Percentiles rank a stretch among this genome's conserved stretches.
phyloP scores from a whole-genome alignment of 2,888 invertebrate species.

The Cryptus armator region DNA sequence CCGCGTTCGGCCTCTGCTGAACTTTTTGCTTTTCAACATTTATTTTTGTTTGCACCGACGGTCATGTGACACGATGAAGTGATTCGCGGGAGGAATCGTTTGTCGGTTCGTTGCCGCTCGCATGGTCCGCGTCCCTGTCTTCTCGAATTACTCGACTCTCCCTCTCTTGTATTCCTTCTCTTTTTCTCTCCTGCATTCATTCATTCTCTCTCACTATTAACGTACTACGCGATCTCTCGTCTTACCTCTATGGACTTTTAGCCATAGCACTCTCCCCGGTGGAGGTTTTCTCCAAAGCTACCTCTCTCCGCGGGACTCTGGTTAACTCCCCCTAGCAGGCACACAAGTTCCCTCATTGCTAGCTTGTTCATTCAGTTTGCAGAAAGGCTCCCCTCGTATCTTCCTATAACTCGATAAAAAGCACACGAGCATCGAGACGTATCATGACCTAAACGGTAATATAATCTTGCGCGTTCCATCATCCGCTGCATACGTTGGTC shows the following conservation, averaged over 20 bases:
- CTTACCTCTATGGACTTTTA: neutral
- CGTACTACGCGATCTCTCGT: slow-evolving; percentile 6
- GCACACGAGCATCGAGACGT: slow-evolving; percentile 26
- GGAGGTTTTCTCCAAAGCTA: slow-evolving; percentile 6
- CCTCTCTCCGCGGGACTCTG: slow-evolving; percentile 2
- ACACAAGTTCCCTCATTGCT: slow-evolving; percentile 22
- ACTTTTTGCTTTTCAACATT: slow-evolving; percentile 38
- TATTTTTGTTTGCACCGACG: slow-evolving; percentile 12
- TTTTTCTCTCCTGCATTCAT: neutral
- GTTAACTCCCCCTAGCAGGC: neutral
- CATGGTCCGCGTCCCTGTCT: slow-evolving; percentile 32
- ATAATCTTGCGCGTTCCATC: slow-evolving; percentile 44
- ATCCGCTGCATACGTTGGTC: neutral
- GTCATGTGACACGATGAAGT: slow-evolving; percentile 25
- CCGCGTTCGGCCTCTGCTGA: slow-evolving; percentile 32
- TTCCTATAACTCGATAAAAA: slow-evolving; percentile 45
- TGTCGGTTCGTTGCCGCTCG: slow-evolving; percentile 26
- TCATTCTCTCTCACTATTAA: slow-evolving; percentile 17
- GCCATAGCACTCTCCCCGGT: neutral
- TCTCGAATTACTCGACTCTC: slow-evolving; percentile 46
- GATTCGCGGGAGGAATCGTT: slow-evolving; percentile 41
- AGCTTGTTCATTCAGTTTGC: neutral
- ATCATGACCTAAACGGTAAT: slow-evolving; percentile 47
- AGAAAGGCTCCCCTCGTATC: slow-evolving; percentile 8
- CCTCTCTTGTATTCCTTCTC: slow-evolving; percentile 3